phyloP scores from a whole-genome alignment of 2,888 invertebrate genomes.

The Euzophera pinguis region DNA sequence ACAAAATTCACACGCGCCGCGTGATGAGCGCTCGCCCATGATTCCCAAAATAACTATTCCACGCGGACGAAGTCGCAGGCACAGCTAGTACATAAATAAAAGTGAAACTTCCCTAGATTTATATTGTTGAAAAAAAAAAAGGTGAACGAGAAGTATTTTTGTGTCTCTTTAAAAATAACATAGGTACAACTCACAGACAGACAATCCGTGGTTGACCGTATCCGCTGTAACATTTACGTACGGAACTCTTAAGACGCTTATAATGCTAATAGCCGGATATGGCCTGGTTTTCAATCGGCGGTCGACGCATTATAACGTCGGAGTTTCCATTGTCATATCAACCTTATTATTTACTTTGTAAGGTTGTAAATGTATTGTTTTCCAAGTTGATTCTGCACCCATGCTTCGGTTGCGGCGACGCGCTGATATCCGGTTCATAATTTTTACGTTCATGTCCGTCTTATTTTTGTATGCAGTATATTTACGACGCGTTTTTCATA shows the following conservation, averaged over 20 bases:
- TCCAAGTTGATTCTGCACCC: constrained; percentile 31
- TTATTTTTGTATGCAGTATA: constrained; percentile 26
- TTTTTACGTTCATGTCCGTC: constrained; percentile 35
- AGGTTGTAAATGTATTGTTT: constrained; percentile 19
- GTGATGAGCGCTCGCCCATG: too few relatives aligned
- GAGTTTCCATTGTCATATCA: background rate
- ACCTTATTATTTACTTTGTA: constrained; percentile 13
- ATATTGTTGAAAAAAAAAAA: too few relatives aligned
- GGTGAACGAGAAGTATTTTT: too few relatives aligned
- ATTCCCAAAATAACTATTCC: too few relatives aligned
- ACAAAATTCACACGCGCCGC: too few relatives aligned
- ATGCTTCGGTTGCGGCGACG: constrained; percentile 46
- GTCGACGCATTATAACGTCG: constrained; percentile 12
- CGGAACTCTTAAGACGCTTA: constrained; percentile 52
- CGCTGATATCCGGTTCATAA: constrained; percentile 51
- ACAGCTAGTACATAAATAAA: too few relatives aligned
- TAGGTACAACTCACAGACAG: constrained; percentile 2
- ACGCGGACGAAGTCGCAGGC: too few relatives aligned
- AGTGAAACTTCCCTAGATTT: too few relatives aligned
- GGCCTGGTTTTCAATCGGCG: constrained; percentile 64
- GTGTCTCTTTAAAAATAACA: too few relatives aligned
- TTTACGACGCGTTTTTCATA: constrained; percentile 2
- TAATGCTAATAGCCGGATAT: constrained; percentile 61
- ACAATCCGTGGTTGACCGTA: constrained; percentile 20
- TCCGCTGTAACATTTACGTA: constrained; percentile 29